Evolutionary conservation across 2,113 vertebrate species (phyloP).

Genomic region (Hassar affinis): DNA sequence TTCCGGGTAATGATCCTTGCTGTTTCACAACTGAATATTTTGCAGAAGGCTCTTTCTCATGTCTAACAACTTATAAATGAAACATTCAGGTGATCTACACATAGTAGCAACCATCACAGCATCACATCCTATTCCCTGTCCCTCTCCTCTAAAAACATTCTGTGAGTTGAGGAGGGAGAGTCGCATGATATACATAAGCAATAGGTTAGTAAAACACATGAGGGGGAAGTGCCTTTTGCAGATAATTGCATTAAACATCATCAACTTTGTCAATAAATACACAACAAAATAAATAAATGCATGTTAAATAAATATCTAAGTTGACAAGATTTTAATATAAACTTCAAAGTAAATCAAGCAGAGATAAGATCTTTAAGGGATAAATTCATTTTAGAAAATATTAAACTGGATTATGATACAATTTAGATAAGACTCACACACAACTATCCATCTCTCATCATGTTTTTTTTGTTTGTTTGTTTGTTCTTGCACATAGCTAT

Average conservation of each 20-base stretch:
- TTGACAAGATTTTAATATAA: constrained; percentile 68
- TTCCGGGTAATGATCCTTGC: constrained; percentile 11
- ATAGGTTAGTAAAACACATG: constrained; percentile 64
- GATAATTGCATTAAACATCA: constrained; percentile 73
- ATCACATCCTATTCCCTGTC: constrained; percentile 35
- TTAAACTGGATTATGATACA: constrained; percentile 34
- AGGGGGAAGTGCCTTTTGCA: constrained; percentile 78
- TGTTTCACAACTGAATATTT: constrained; percentile 6
- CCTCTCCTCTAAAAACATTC: constrained; percentile 14
- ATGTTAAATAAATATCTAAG: constrained; percentile 72
- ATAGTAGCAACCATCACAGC: constrained; percentile 55
- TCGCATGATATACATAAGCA: constrained; percentile 37
- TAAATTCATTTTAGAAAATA: constrained; percentile 41
- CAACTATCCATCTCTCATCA: constrained; percentile 16
- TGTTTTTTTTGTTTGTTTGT: not conserved
- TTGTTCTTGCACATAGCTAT: not conserved
- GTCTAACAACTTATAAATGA: constrained; percentile 12
- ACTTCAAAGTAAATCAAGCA: constrained; percentile 36
- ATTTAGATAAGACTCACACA: constrained; percentile 32
- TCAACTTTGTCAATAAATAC: constrained; percentile 78
- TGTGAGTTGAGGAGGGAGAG: constrained; percentile 2
- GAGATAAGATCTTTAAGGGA: constrained; percentile 41
- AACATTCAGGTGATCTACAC: constrained; percentile 62
- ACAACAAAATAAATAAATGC: constrained; percentile 72
- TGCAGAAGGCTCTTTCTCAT: constrained; percentile 3